Base-by-base conservation (phyloP, 2,797 vertebrate species). In the Triplophysa yarkandensis region DNA sequence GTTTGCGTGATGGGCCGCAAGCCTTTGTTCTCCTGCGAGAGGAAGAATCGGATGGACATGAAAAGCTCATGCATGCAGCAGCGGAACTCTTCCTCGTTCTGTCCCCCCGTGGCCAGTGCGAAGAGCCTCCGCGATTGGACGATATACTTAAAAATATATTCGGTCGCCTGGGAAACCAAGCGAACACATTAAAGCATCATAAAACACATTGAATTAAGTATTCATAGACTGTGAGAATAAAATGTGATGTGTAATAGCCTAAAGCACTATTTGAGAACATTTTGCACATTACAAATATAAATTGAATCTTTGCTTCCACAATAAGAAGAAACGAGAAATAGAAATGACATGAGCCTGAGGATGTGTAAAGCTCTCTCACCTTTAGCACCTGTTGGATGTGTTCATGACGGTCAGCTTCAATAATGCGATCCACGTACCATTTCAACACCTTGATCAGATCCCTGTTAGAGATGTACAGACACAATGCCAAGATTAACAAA, bases 71-170 rank as follows among this genome's bases (percentile, higher is more conserved):
- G 95, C 87, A 99, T 93, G 77, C 95, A 97, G 85, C 95, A 95
- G 74, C 95, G 93, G 83, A 99, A 99, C 87, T 99, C 98, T 54
- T 98, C 96, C 81, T 99, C 98, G 0, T 94, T 96, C 88, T 98
- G 97, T 65, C 97, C 96, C 10, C 98, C 96, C 0, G 96, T 99
- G 77, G 97, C 95, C 78, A 97, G 88, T 4, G 97, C 95, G 85
- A 95, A 99, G 34, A 99, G 92, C 28, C 96, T 93, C 39, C 98
- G 94, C 5, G 98, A 99, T 2, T 98, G 97, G 84, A 99, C 93
- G 54, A 99, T 98, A 77, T 98, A 99, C 85, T 99, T 99, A 87
- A 99, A 99, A 87, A 99, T 97, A 88, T 99, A 99, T 86, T 99
- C 97, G 14, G 96, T 96, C 48, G 98, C 95, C 98, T 99, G 80